Percentiles rank a stretch among this genome's conserved stretches.
Conservation (phyloP, 2,888 invertebrate genomes). For the Idaea dimidiata region DNA sequence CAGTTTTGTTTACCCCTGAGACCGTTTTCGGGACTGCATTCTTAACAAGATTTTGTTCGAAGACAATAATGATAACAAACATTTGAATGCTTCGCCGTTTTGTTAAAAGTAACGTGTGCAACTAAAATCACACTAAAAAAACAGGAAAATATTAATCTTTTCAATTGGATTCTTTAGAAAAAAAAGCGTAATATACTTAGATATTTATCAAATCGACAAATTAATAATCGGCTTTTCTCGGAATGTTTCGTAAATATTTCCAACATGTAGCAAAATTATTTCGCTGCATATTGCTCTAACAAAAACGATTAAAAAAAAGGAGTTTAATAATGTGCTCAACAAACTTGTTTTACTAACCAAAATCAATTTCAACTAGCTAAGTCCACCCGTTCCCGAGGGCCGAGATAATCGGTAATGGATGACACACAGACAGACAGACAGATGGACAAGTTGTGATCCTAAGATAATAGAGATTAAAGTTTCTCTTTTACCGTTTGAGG, state of each 20-base stretch:
- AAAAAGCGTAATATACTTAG: conserved; percentile 19
- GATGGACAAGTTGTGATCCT: too few relatives aligned
- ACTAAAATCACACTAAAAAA: conserved; percentile 20
- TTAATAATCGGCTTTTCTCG: conserved; percentile 18
- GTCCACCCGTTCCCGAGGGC: too few relatives aligned
- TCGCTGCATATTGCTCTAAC: neutral
- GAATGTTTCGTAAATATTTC: conserved; percentile 7
- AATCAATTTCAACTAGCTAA: too few relatives aligned
- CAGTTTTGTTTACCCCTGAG: conserved; percentile 17
- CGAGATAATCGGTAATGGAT: too few relatives aligned
- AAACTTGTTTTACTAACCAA: too few relatives aligned
- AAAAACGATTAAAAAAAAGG: neutral
- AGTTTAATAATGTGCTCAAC: neutral
- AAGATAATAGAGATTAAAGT: too few relatives aligned
- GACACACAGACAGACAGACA: too few relatives aligned
- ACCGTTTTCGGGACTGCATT: conserved; percentile 8
- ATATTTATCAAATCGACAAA: conserved; percentile 9
- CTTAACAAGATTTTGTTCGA: conserved; percentile 2
- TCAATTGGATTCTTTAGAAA: conserved; percentile 15
- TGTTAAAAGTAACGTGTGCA: conserved; percentile 24
- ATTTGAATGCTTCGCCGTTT: neutral
- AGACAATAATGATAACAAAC: conserved; percentile 20
- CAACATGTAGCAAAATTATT: neutral
- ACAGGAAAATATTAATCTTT: conserved; percentile 23
- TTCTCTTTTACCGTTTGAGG: too few relatives aligned